Evolutionary conservation across 2,113 vertebrate species (phyloP).

Genomic region (Leptobrachium ailaonicum): DNA sequence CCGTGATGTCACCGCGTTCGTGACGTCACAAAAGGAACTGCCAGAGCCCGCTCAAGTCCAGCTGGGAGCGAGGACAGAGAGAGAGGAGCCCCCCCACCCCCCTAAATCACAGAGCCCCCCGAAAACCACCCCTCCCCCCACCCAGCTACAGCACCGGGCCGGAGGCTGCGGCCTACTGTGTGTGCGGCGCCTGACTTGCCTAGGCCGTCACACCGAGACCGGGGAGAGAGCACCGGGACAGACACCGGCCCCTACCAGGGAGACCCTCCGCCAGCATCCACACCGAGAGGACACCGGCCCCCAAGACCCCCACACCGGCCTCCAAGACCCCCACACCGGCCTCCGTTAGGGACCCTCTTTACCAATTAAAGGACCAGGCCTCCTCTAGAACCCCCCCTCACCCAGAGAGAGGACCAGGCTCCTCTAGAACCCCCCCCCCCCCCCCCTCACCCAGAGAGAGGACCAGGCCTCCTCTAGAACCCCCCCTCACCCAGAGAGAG

Average conservation of each 20-base stretch:
- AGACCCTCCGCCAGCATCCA: too few relatives aligned
- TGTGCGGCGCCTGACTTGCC: too few relatives aligned
- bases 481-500: too few relatives aligned
- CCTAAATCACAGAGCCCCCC: background rate
- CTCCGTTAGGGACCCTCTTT: too few relatives aligned
- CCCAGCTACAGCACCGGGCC: background rate
- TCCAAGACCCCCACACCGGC: too few relatives aligned
- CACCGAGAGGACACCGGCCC: too few relatives aligned
- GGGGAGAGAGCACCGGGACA: too few relatives aligned
- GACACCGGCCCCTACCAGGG: too few relatives aligned
- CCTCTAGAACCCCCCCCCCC: background rate
- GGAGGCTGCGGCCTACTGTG: background rate
- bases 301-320: too few relatives aligned
- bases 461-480: background rate
- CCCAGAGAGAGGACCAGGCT: too few relatives aligned
- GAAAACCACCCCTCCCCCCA: background rate
- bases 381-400: background rate
- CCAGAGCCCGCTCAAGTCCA: conserved; percentile 20
- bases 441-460: background rate
- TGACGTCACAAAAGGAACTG: conserved; percentile 47
- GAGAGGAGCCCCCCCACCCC: background rate
- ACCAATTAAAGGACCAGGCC: too few relatives aligned
- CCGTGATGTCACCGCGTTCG: conserved; percentile 19
- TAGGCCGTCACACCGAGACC: too few relatives aligned
- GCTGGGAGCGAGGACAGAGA: conserved; percentile 18